Evolutionary conservation across 2,113 vertebrate species (phyloP), one percentile per base, ranked within the genome.

Genomic region (Apteryx mantelli): DNA sequence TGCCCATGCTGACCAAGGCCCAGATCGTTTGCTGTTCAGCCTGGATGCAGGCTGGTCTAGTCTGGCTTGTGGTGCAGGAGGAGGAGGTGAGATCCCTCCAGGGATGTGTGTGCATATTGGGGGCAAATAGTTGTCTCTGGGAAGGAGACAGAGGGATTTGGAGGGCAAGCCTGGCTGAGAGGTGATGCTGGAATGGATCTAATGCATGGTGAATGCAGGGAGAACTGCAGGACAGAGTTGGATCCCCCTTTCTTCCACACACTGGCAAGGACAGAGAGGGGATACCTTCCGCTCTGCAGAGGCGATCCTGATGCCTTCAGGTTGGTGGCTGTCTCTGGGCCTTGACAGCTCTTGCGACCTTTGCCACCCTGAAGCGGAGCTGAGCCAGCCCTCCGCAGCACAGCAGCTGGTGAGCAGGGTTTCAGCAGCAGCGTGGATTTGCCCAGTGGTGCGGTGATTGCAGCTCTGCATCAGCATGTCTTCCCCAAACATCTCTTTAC

Each of bases 241-340:
- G 52, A 74, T 74, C 52, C 8, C 52, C 4, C 36, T 74, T 28
- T 36, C 26, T 21, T 38, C 7, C 34, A 20, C n/a, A 40, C 21
- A 3, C 1, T 1, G 76, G 18, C 40, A 34, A 76, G 58, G 58
- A 18, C 24, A 0, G 50, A 30, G 0, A 26, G 83, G 66, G 53
- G n/a, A 11, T 14, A 3, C 14, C 21, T 20, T 46, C 17, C 46
- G 40, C 40, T 36, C 79, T 50, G 50, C 82, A 66, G 50, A n/a
- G 24, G 50, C 77, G 64, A 42, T 75, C 15, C 0, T 5, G 48
- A 10, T 16, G 26, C 21, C 34, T 25, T n/a, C n/a, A 15, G 15
- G 5, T 0, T 2, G 38, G 34, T 53, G 75, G 19, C 69, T 74
- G 34, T 21, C 28, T 25, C 36, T 56, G 58, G 3, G 38, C 8